Evolutionary conservation across 2,888 invertebrate species (phyloP).

Genomic region (Caenorhabditis sulstoni): DNA sequence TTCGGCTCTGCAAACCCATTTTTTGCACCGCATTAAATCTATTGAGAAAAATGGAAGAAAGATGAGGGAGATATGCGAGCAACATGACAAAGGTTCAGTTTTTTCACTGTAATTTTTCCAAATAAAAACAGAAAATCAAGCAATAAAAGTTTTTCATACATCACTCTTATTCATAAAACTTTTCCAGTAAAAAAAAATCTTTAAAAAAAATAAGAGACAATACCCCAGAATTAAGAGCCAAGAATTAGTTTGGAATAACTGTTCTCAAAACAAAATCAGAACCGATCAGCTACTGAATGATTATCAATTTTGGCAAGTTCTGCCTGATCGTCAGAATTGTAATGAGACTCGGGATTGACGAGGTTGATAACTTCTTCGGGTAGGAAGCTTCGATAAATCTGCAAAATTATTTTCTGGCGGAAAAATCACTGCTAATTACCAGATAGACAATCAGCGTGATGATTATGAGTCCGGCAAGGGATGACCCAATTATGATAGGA

Average conservation of each 20-base stretch:
- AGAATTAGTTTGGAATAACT: too few species aligned
- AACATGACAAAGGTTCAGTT: too few species aligned
- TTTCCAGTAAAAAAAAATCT: background rate
- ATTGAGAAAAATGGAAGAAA: too few species aligned
- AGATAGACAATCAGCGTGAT: conserved; percentile 65
- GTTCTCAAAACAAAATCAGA: background rate
- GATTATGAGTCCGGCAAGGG: conserved; percentile 64
- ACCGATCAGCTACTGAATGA: conserved; percentile 7
- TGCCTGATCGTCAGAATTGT: conserved; percentile 43
- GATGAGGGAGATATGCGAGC: too few species aligned
- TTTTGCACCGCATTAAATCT: too few species aligned
- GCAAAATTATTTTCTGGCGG: conserved; percentile 12
- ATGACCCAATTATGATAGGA: conserved; percentile 68
- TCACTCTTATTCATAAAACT: too few species aligned
- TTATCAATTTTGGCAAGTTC: background rate
- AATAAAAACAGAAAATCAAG: too few species aligned
- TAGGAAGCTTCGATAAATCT: conserved; percentile 69
- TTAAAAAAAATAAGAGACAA: background rate
- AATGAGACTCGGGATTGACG: conserved; percentile 64
- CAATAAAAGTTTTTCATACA: too few species aligned
- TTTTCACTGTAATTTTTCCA: too few species aligned
- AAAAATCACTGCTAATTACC: conserved; percentile 35
- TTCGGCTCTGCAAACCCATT: too few species aligned
- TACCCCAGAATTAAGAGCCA: too few species aligned
- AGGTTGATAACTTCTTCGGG: conserved; percentile 66